Base-by-base conservation (phyloP, 1,140 invertebrate species). In the Euglossa dilemma region DNA sequence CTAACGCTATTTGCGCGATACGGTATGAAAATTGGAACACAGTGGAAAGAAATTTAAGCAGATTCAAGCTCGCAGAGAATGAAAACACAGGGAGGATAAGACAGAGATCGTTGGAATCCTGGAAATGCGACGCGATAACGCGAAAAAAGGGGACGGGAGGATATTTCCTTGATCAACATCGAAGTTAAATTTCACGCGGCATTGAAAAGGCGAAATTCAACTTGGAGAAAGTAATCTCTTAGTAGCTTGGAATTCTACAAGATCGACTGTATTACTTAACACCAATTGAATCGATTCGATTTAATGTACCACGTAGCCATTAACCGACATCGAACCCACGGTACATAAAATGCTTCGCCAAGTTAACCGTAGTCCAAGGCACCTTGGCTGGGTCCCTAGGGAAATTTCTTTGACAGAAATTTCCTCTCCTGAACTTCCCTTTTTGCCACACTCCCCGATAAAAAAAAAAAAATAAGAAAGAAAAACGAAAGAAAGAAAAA, bases 351-450 rank as follows among this genome's bases (percentile, higher is more conserved):
- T 16, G 20, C 14, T 45, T 28, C 28, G 20, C 7, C n/a, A 57
- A 66, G n/a, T 71, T 74, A 75, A 81, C 71, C 63, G 52, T 66
- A 50, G 43, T 43, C 61, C 50, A 81, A 57, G 52, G 18, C n/a
- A 25, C 18, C 47, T 45, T n/a, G 23, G 6, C n/a, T 36, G 6
- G 18, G 6, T n/a, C 70, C 59, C 79, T 16, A 80, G 79, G 79
- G 79, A 80, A 80, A 80, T 80, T 74, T 80, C 79, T 80, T 74
- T 74, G 59, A 9, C 45, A 23, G 80, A 67, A 70, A 76, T 75
- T 81, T 76, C 43, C 63, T 63, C n/a, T 7, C 8, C 25, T 45
- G 67, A 67, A 75, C 23, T 56, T 56, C 5, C 20, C 25, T 63
- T 63, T 14, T 52, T 56, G 23, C 20, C 14, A 47, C 52, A 25